phyloP scores from a whole-genome alignment of 2,113 vertebrate genomes.

The Dasyprocta punctata region DNA sequence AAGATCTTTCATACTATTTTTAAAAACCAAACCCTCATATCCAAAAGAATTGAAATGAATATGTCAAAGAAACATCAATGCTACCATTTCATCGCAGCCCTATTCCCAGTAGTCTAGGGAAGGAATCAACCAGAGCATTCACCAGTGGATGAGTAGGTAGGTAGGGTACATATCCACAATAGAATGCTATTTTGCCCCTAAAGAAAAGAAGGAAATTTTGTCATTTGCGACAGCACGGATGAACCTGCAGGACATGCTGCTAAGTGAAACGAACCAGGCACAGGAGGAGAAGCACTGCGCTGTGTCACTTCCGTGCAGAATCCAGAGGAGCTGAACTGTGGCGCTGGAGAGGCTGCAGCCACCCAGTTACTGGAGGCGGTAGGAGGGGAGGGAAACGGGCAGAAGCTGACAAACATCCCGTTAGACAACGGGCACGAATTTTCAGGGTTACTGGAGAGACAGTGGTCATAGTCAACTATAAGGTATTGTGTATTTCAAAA shows the following conservation, averaged over 20 bases:
- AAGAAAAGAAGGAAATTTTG: too few species aligned
- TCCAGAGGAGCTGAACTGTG: background rate
- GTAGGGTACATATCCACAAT: too few species aligned
- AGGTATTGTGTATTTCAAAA: background rate
- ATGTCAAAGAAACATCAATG: background rate
- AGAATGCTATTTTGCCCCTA: too few species aligned
- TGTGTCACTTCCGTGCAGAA: background rate
- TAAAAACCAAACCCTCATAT: background rate
- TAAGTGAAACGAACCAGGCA: background rate
- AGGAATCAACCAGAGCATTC: accelerated
- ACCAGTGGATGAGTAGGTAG: too few species aligned
- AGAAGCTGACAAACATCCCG: background rate
- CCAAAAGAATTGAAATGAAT: background rate
- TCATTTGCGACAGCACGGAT: too few species aligned
- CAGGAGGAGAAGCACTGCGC: background rate
- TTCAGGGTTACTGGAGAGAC: background rate
- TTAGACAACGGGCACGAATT: background rate
- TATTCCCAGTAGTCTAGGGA: background rate
- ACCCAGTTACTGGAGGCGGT: too few species aligned
- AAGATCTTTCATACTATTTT: background rate
- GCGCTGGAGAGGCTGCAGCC: background rate
- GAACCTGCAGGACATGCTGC: background rate
- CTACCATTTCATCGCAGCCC: background rate
- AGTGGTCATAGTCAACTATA: background rate
- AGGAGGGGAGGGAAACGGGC: accelerated